Evolutionary conservation across 2,888 invertebrate species (phyloP).

Genomic region (Hanleya hanleyi): DNA sequence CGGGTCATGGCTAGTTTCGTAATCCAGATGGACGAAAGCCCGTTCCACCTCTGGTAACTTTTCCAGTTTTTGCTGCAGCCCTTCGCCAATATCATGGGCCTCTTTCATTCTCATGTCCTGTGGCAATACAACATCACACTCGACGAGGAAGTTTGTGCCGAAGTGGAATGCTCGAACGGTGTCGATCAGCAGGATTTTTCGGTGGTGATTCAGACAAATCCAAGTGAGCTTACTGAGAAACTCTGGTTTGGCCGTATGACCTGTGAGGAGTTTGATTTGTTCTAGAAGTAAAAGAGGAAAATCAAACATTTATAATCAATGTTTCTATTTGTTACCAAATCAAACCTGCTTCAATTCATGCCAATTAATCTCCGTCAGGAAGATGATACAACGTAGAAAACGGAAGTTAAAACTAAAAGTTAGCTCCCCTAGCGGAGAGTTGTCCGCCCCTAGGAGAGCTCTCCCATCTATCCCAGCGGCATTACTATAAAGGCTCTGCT

Average conservation of each 20-base stretch:
- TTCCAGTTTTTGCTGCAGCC: constrained; percentile 75
- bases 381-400: no score
- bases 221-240: constrained; percentile 72
- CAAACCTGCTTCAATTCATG: no score
- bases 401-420: no score
- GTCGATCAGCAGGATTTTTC: constrained; percentile 71
- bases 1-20: constrained; percentile 74
- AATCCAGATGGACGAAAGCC: constrained; percentile 76
- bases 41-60: constrained; percentile 74
- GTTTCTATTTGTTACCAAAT: no score
- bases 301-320: no score
- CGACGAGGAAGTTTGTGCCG: constrained; percentile 74
- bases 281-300: constrained; percentile 45
- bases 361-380: no score
- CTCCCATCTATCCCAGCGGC: no score
- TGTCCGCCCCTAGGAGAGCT: no score
- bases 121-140: constrained; percentile 74
- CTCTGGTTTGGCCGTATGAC: constrained; percentile 69
- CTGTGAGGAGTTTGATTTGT: constrained; percentile 70
- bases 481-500: no score
- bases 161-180: constrained; percentile 76
- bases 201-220: constrained; percentile 70
- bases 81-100: constrained; percentile 75
- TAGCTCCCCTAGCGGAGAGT: no score
- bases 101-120: constrained; percentile 72